Percentiles rank a stretch among this genome's conserved stretches.
These are phyloP conservation scores for Turritopsis rubra DNA, from an alignment of 30 jellyfish, hydroid and myxozoan species.

Conservation along the genomic window DNA sequence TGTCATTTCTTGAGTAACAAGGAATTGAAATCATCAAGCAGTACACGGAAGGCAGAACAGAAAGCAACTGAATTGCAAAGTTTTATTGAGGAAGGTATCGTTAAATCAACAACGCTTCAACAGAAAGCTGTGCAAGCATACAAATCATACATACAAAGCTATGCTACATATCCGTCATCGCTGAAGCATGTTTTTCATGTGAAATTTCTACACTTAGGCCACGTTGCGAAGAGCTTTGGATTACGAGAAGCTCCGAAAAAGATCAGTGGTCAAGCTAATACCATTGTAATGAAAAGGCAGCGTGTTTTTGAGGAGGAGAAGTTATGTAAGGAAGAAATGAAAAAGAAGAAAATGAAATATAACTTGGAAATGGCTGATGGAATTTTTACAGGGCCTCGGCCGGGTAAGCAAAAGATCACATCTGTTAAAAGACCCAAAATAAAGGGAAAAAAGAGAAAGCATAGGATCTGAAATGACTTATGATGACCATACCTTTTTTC, in stretches of 20 bases:
- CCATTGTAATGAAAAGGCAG: slow-evolving; percentile 9
- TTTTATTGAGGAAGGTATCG: slow-evolving; percentile 38
- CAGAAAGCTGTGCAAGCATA: slow-evolving; percentile 58
- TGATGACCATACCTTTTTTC: no score
- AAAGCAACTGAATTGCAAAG: slow-evolving; percentile 63
- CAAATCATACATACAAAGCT: slow-evolving; percentile 78
- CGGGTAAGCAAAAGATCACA: slow-evolving; percentile 35
- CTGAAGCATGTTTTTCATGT: slow-evolving; percentile 70
- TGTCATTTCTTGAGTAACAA: slow-evolving; percentile 10
- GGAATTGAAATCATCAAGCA: slow-evolving; percentile 35
- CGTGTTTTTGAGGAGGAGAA: slow-evolving; percentile 6
- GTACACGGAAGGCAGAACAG: slow-evolving; percentile 47
- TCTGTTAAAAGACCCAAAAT: not conserved
- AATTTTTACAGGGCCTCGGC: slow-evolving; percentile 68
- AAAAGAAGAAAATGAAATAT: slow-evolving; percentile 18
- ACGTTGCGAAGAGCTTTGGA: slow-evolving; percentile 87
- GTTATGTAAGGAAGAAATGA: slow-evolving; percentile 20
- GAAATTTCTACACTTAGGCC: slow-evolving; percentile 83
- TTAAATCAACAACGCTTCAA: slow-evolving; percentile 17
- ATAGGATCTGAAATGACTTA: not conserved
- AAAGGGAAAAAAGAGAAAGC: not conserved
- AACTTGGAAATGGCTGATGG: slow-evolving; percentile 45
- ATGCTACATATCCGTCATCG: slow-evolving; percentile 75
- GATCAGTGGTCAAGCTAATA: slow-evolving; percentile 29
- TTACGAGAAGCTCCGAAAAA: slow-evolving; percentile 80